Base-by-base conservation (phyloP, 1,140 invertebrate species). In the Tetragnatha versicolor region DNA sequence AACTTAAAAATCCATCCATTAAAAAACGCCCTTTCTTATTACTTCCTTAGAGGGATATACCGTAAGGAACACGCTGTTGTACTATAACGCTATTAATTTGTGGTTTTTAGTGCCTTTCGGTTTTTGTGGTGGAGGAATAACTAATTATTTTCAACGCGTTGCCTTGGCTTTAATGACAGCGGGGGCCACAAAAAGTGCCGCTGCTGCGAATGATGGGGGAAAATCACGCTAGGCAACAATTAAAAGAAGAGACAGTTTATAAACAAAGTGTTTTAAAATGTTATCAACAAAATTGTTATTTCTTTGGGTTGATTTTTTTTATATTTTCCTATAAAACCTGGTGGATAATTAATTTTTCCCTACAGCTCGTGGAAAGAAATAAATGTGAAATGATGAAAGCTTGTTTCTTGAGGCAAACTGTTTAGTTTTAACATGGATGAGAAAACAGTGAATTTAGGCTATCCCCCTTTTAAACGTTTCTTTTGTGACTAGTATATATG, bases 21-120 rank as follows among this genome's bases (percentile, higher is more conserved):
- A 42, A 63, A 63, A 37, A 25, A 17, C 33, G 37, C 20, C 33
- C 25, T 14, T 66, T 66, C 37, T 42, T 29, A 66, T 66, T 66
- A 66, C 63, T 29, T 66, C n/a, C n/a, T n/a, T n/a, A n/a, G n/a
- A n/a, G n/a, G n/a, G n/a, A n/a, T n/a, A n/a, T n/a, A 42, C 37
- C 39, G 63, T 42, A 45, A 66, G 49, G 39, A 66, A 66, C 63
- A 66, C 49, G 49, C 63, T 66, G 29, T 47, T 29, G 39, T 66
- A 47, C 42, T n/a, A n/a, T n/a, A n/a, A n/a, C n/a, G n/a, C n/a
- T 66, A 66, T 66, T 66, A 66, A 66, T 66, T 66, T 66, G 42
- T n/a, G 22, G 37, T 66, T 66, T 58, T 66, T 66, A 66, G 63
- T 25, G 60, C 39, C 31, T 45, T 66, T n/a, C 3, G 6, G 7